A percentile compares a stretch with the other conserved stretches of the same genome.
Conservation (phyloP, 2,113 vertebrate genomes). For the Tylochromis polylepis region DNA sequence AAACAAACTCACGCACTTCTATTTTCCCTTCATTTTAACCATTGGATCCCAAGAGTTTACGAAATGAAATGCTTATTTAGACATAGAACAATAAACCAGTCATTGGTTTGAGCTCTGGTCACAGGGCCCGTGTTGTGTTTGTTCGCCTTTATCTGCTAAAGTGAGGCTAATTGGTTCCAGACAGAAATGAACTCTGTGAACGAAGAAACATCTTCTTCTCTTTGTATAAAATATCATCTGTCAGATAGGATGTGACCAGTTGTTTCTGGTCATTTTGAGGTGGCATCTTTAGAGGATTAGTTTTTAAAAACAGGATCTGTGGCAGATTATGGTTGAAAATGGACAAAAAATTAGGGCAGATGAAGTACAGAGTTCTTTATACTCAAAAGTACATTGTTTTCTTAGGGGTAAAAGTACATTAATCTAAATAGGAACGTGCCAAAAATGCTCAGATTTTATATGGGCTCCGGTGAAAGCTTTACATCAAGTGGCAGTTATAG, state of each 20-base stretch:
- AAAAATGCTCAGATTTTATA: neutral
- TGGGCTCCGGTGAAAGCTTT: neutral
- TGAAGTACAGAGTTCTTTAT: neutral
- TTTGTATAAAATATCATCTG: neutral
- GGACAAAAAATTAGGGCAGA: neutral
- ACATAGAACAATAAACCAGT: conserved; percentile 44
- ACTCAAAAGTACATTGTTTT: neutral
- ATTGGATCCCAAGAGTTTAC: neutral
- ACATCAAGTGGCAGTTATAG: neutral
- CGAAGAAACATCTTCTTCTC: neutral
- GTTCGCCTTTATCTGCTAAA: conserved; percentile 34
- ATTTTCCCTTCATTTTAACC: conserved; percentile 1
- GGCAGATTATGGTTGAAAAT: neutral
- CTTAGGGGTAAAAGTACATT: neutral
- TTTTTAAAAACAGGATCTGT: neutral
- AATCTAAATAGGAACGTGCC: neutral
- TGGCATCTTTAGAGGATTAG: neutral
- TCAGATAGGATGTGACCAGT: neutral
- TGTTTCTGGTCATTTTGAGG: neutral
- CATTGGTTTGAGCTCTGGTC: conserved; percentile 16
- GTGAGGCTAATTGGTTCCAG: conserved; percentile 46
- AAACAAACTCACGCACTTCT: conserved; percentile 27
- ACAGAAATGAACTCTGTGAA: conserved; percentile 17
- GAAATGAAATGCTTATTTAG: conserved; percentile 38
- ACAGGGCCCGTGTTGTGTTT: conserved; percentile 4